These are phyloP conservation scores for Bombyx mori DNA, from an alignment of 1,140 invertebrate species.

Conservation along the genomic window DNA sequence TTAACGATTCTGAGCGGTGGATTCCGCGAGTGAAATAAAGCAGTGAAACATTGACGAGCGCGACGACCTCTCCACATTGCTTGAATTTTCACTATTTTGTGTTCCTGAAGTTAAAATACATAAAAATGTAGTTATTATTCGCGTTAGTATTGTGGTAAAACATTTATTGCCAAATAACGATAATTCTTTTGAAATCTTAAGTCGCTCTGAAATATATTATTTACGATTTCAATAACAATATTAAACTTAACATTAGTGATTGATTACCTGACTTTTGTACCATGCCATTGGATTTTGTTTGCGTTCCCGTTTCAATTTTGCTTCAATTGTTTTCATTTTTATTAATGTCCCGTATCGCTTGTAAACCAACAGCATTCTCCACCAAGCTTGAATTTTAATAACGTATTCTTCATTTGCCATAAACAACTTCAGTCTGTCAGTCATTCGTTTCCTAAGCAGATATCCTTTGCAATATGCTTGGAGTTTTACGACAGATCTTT, in stretches of 20 bases:
- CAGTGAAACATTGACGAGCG: conserved; percentile 73
- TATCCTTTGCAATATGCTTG: conserved; percentile 78
- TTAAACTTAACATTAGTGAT: no score
- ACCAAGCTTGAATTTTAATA: conserved; percentile 79
- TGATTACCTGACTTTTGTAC: conserved; percentile 69
- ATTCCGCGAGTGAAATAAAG: conserved; percentile 75
- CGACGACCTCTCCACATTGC: conserved; percentile 76
- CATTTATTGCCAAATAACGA: no score
- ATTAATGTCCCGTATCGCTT: conserved; percentile 66
- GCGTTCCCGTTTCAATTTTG: conserved; percentile 43
- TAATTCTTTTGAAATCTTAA: no score
- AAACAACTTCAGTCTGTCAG: conserved; percentile 66
- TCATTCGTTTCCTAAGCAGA: conserved; percentile 72
- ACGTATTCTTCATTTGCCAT: conserved; percentile 70
- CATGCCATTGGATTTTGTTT: conserved; percentile 59
- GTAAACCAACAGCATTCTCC: conserved; percentile 71
- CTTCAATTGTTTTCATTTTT: conserved; percentile 54
- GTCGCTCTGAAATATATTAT: no score
- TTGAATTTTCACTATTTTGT: conserved; percentile 77
- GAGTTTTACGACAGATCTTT: conserved; percentile 64
- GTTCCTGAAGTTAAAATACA: conserved; percentile 52
- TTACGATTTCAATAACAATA: no score
- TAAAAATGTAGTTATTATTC: background rate
- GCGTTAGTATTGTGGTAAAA: no score
- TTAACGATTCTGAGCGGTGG: conserved; percentile 81